Percentiles rank a stretch among this genome's conserved stretches.
Conservation (phyloP, 1,140 invertebrate species). For the Macrocentrus cingulum region DNA sequence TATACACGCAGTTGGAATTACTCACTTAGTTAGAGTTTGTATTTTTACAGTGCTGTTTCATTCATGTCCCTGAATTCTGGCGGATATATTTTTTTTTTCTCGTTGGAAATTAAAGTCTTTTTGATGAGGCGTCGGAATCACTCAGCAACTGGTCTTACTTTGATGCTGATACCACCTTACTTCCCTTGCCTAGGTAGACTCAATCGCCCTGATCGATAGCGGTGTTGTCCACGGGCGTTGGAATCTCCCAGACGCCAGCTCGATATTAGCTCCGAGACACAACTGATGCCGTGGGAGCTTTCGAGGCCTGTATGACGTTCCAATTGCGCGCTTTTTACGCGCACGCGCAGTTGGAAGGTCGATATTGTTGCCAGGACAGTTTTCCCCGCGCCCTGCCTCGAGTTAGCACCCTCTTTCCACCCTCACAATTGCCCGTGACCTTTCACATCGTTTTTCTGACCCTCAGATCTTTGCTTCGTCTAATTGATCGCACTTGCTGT, state of each 20-base stretch:
- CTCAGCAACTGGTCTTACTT: too few species aligned
- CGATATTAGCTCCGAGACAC: constrained; percentile 6
- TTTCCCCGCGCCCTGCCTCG: background rate
- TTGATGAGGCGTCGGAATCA: too few species aligned
- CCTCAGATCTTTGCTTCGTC: background rate
- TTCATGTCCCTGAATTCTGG: too few species aligned
- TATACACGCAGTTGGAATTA: too few species aligned
- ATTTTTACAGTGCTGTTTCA: too few species aligned
- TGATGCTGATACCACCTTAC: too few species aligned
- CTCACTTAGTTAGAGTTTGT: too few species aligned
- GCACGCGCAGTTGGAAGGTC: constrained; percentile 30
- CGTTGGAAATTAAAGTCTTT: too few species aligned
- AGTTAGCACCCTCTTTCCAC: background rate
- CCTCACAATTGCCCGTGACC: constrained; percentile 12
- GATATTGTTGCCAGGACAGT: constrained; percentile 17
- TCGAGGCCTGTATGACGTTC: constrained; percentile 9
- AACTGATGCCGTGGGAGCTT: constrained; percentile 19
- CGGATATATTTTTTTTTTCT: too few species aligned
- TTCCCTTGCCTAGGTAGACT: too few species aligned
- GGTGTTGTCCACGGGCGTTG: constrained; percentile 6
- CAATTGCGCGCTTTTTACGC: constrained; percentile 33
- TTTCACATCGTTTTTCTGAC: constrained; percentile 3
- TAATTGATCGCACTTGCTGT: background rate
- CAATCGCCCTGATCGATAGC: background rate
- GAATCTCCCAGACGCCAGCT: constrained; percentile 19